Evolutionary conservation across 2,888 invertebrate genomes (phyloP).

Genomic region (Stomorhina lunata): DNA sequence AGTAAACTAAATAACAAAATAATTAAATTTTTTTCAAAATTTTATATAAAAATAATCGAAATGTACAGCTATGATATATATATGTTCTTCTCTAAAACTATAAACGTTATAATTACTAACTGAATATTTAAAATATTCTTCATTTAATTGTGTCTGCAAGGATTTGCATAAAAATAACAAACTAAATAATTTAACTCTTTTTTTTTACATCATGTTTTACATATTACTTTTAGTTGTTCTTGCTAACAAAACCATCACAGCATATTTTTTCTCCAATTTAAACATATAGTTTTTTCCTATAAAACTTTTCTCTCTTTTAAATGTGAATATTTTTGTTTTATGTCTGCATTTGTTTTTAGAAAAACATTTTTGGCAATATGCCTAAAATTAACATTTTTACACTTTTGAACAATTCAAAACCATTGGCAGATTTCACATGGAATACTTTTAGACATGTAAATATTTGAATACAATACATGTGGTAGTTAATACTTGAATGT

Average conservation of each 20-base stretch:
- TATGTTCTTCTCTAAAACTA: background rate
- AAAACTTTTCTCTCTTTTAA: background rate
- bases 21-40: no score
- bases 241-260: background rate
- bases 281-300: constrained; percentile 3
- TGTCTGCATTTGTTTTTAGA: constrained; percentile 3
- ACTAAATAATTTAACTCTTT: no score
- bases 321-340: background rate
- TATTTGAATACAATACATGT: no score
- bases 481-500: no score
- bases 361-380: constrained; percentile 58
- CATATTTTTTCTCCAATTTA: constrained; percentile 45
- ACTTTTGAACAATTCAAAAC: constrained; percentile 39
- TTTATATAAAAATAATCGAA: no score
- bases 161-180: no score
- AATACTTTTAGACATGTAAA: no score
- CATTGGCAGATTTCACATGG: background rate
- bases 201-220: no score
- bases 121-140: background rate
- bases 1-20: no score
- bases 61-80: background rate
- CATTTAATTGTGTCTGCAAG: no score
- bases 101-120: background rate
- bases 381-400: constrained; percentile 60
- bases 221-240: background rate